phyloP scores from a whole-genome alignment of 2,888 invertebrate species.

The Chloroclystis v-ata region DNA sequence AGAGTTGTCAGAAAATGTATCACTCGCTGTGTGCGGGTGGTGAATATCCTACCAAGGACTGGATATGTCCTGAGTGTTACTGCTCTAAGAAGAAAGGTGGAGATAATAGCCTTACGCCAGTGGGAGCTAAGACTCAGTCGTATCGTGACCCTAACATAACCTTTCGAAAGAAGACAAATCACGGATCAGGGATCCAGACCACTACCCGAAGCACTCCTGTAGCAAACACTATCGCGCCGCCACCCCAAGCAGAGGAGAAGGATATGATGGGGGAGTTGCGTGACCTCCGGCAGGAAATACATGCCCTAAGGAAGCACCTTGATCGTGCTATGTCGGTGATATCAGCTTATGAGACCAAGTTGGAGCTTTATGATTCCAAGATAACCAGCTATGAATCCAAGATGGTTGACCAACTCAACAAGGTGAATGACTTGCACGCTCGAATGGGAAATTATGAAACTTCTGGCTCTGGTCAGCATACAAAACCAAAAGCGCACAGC shows the following conservation, averaged over 20 bases:
- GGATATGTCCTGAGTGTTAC: not conserved
- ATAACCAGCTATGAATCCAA: not conserved
- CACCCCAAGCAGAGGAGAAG: no score
- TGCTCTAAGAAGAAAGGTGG: conserved; percentile 1
- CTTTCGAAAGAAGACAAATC: not conserved
- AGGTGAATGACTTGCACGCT: not conserved
- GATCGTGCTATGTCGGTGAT: not conserved
- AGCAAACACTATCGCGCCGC: not conserved
- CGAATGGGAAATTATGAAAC: not conserved
- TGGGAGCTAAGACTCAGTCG: not conserved
- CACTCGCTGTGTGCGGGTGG: no score
- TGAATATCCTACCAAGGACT: no score
- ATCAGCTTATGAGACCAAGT: not conserved
- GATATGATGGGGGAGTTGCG: not conserved
- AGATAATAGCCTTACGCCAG: conserved; percentile 5
- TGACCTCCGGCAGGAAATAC: not conserved
- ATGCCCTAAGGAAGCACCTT: not conserved
- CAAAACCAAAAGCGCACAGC: no score
- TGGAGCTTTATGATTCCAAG: not conserved
- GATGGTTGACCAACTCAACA: not conserved
- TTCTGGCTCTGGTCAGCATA: no score
- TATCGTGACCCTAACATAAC: not conserved
- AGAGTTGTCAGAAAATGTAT: no score
- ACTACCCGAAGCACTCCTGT: not conserved
- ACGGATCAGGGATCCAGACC: not conserved